Base-by-base conservation (phyloP, 1,140 invertebrate species). In the Glossosoma conforme region DNA sequence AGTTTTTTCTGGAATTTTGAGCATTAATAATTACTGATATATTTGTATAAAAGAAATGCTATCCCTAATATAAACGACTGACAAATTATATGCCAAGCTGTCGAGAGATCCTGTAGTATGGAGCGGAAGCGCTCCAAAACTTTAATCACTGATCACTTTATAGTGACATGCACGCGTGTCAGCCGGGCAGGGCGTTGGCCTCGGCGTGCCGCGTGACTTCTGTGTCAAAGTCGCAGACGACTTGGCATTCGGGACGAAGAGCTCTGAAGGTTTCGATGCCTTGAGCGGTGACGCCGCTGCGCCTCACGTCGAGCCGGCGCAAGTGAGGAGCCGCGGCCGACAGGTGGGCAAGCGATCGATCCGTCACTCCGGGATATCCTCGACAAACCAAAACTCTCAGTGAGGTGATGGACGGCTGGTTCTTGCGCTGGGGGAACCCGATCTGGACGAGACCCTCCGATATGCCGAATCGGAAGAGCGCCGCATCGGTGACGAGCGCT, bases 281-380 rank as follows among this genome's bases (percentile, higher is more conserved):
- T 2, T 65, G 57, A 5, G 60, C 56, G 1, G 79, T 82, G 0
- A 85, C 76, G 2, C 44, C 58, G 0, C 82, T 83, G 1, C 78
- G 77, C 2, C 74, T 77, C 11, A 86, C 74, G 63, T 85, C 83
- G 2, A 87, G 62, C 35, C 71, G 69, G 13, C 69, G 62, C 2
- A 87, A 62, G 51, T 71, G 65, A 0, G 79, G 78, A 1, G 80
- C 79, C 21, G 79, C 79, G 5, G 73, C 69, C 0, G 74, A 72
- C 44, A 85, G 65, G 60, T 85, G 81, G 13, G 69, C 56, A 9
- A 87, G 59, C 52, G 79, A 80, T n/a, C 73, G 65, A 60, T 86
- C 77, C 2, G 84, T 85, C 1, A 87, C 76, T 44, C 68, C 69
- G 5, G 72, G 65, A 64, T 80, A 86, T 40, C 83, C 80, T 32